A percentile compares a stretch with the other conserved stretches of the same genome.
These are phyloP conservation scores for Uloborus plumipes DNA, from an alignment of 2,888 invertebrate genomes.

Conservation along the genomic window DNA sequence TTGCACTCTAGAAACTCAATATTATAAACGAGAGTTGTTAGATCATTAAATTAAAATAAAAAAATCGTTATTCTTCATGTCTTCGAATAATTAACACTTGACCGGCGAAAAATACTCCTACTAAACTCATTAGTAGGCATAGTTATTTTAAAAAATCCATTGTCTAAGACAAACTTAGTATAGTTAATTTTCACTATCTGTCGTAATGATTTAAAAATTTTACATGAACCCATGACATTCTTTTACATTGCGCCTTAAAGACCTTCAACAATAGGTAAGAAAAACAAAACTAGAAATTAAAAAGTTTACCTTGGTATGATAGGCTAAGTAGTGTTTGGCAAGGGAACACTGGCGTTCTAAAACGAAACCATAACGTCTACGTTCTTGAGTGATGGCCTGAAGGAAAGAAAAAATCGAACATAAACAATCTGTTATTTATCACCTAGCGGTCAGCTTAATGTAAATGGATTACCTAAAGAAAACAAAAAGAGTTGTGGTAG, in stretches of 20 bases:
- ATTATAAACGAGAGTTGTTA: too few species aligned
- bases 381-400: slow-evolving; percentile 92
- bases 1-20: too few species aligned
- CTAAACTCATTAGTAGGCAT: too few species aligned
- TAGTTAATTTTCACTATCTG: neutral
- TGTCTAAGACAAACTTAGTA: too few species aligned
- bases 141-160: too few species aligned
- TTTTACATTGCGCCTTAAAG: too few species aligned
- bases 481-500: slow-evolving; percentile 23
- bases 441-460: slow-evolving; percentile 36
- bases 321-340: slow-evolving; percentile 90
- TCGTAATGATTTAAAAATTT: neutral
- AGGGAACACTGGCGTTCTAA: slow-evolving; percentile 90
- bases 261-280: too few species aligned
- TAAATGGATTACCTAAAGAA: slow-evolving; percentile 49
- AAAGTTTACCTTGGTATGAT: slow-evolving; percentile 78
- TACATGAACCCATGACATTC: neutral
- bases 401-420: slow-evolving; percentile 47
- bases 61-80: too few species aligned
- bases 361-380: slow-evolving; percentile 91
- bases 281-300: neutral
- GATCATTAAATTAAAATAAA: too few species aligned
- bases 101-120: too few species aligned
- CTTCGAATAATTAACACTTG: too few species aligned
- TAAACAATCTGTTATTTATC: slow-evolving; percentile 59